Evolutionary conservation across 2,113 vertebrate genomes (phyloP), one percentile per base, ranked within the genome.

Genomic region (Dissostichus mawsoni): DNA sequence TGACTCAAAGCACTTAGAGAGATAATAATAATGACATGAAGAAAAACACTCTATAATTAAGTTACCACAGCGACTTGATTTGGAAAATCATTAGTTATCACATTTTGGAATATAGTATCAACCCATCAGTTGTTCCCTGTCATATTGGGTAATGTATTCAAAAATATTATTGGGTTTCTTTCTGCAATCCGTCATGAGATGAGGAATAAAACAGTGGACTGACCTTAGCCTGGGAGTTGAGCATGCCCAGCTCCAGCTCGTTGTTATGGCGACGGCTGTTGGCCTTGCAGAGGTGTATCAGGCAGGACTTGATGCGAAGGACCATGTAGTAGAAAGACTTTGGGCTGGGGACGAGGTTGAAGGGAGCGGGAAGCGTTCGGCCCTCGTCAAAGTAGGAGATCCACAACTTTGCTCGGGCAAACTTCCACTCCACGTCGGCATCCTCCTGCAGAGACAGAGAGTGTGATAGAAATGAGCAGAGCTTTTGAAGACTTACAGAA

Each of bases 291-390:
- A 99, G 95, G 87, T 82, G 94, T 87, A 99, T 95, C 90, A 99
- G 96, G 94, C 97, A 97, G 91, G 95, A 94, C 94, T 97, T 98
- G 90, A 96, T 96, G 93, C 95, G 97, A 84, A 98, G 94, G 92
- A 96, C 96, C 94, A 98, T 93, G 95, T 99, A 99, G 93, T 97
- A 98, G 96, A 98, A 98, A 59, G 98, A 98, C 90, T 99, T 99
- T 56, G 98, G 98, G 82, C 97, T 99, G 90, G 98, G 98, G 89
- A 99, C 97, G 92, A 99, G 94, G 81, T 99, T 99, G 91, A 97
- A 99, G 74, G 98, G 98, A 80, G 96, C 97, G 7, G 98, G 98
- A 69, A 99, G 93, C 18, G 98, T 99, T 80, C 98, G 96, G 53
- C 98, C 98, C 93, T 99, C 98, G 0, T 99, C 98, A 70, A 99